Evolutionary conservation across 2,888 invertebrate genomes (phyloP), one percentile per base, ranked within the genome.

Genomic region (Lamellibrachia satsuma): DNA sequence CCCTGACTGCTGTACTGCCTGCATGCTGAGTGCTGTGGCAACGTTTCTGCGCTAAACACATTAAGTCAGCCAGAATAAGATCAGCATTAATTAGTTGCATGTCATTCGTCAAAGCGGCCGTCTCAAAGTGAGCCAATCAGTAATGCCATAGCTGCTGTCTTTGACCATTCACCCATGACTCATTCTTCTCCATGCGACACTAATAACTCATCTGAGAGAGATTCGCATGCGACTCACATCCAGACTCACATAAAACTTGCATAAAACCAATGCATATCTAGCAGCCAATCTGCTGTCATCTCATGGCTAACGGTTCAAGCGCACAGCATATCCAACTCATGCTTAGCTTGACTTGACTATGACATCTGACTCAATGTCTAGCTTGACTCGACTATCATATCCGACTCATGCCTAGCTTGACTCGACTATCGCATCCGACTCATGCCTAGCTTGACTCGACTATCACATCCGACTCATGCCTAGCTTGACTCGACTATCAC

Each of bases 41-140:
- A 22, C n/a, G 75, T 22, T 22, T 15, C 75, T n/a, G 75, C n/a
- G 75, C 75, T 75, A 75, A 75, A 75, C 75, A 75, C 75, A 15
- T 75, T 22, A 75, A 75, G 22, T 22, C 22, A 15, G 22, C 75
- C 75, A 75, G 75, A 75, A 75, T 75, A 75, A 75, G 75, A 75
- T 75, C 75, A 75, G 15, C 75, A 75, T 75, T 75, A 75, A 75
- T 75, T 75, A 75, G 75, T 75, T 15, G 75, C 75, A 75, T 22
- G 75, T n/a, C 75, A 75, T 75, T 75, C 3, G 75, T 75, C 75
- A 75, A 75, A n/a, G 75, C 75, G 22, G 75, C 75, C 6, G n/a
- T 75, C 75, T 75, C 75, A 75, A 75, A 75, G 75, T 75, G 22
- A 75, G 75, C 75, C 75, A 75, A 75, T 75, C 75, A 75, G 75